Percentiles rank a stretch among this genome's conserved stretches.
Evolutionary conservation across 2,113 vertebrate genomes (phyloP).

Genomic region (Nothocercus nigrocapillus): DNA sequence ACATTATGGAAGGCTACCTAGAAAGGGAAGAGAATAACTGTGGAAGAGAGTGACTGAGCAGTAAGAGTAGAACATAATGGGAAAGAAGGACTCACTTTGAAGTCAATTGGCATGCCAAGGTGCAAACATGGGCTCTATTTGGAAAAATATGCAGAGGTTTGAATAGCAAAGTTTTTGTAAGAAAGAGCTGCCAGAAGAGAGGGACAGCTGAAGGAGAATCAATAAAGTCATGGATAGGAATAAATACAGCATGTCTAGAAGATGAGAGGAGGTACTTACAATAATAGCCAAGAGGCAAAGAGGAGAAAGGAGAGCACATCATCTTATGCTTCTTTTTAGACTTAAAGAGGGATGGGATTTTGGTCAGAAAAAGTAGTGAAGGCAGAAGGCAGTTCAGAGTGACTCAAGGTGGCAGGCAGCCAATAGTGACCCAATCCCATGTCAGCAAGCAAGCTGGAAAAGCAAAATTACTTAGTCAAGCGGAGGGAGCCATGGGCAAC

Average conservation of each 20-base stretch:
- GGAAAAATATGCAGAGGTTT: constrained; percentile 13
- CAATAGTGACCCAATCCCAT: constrained; percentile 6
- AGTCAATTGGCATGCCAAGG: constrained; percentile 17
- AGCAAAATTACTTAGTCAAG: constrained; percentile 53
- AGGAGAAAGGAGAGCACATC: background rate
- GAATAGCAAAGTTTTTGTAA: constrained; percentile 4
- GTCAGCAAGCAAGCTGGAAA: constrained; percentile 25
- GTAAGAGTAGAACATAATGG: background rate
- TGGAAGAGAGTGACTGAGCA: background rate
- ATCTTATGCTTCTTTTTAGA: background rate
- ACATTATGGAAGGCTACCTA: background rate
- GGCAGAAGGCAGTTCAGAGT: constrained; percentile 14
- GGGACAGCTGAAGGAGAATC: constrained; percentile 6
- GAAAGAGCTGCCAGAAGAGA: constrained; percentile 38
- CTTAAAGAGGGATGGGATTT: background rate
- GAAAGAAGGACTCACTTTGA: background rate
- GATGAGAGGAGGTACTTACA: background rate
- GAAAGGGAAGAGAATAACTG: background rate
- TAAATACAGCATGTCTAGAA: background rate
- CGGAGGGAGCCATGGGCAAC: background rate
- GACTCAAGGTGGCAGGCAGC: constrained; percentile 51
- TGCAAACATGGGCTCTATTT: constrained; percentile 10
- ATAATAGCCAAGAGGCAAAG: background rate
- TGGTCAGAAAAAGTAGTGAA: constrained; percentile 33
- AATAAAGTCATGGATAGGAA: constrained; percentile 29